phyloP scores from a whole-genome alignment of 2,113 vertebrate genomes.

The Catharus bicknelli region DNA sequence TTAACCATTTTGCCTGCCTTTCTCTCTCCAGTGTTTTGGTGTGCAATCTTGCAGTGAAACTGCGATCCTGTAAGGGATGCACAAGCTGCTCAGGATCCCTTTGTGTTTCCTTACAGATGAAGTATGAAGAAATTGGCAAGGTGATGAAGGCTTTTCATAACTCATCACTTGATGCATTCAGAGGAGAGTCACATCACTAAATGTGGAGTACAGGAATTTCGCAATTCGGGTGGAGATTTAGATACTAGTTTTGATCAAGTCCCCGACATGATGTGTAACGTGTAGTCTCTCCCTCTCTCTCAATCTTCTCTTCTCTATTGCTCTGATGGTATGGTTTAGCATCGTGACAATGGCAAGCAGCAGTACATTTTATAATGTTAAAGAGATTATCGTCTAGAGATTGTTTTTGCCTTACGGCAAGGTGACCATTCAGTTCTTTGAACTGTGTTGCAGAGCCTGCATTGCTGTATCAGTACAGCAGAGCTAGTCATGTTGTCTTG shows the following conservation, averaged over 20 bases:
- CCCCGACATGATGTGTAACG: background rate
- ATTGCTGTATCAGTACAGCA: background rate
- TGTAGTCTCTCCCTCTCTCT: background rate
- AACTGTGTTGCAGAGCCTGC: background rate
- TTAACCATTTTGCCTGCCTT: background rate
- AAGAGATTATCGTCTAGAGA: conserved; percentile 39
- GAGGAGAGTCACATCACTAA: background rate
- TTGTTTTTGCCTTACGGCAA: background rate
- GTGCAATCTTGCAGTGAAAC: background rate
- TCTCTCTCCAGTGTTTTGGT: background rate
- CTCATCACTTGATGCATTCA: background rate
- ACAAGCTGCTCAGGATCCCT: background rate
- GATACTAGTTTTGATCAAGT: background rate
- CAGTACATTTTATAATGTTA: conserved; percentile 6
- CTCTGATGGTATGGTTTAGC: background rate
- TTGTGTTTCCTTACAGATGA: conserved; percentile 7
- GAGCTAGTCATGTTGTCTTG: background rate
- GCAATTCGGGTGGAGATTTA: background rate
- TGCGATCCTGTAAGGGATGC: background rate
- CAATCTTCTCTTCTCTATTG: background rate
- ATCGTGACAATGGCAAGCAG: background rate
- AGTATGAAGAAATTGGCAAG: conserved; percentile 4
- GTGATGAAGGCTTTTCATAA: background rate
- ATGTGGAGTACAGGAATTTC: background rate
- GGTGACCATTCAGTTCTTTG: conserved; percentile 18